Evolutionary conservation across 2,888 invertebrate species (phyloP), one percentile per base, ranked within the genome.

Genomic region (Uropetala carovei): DNA sequence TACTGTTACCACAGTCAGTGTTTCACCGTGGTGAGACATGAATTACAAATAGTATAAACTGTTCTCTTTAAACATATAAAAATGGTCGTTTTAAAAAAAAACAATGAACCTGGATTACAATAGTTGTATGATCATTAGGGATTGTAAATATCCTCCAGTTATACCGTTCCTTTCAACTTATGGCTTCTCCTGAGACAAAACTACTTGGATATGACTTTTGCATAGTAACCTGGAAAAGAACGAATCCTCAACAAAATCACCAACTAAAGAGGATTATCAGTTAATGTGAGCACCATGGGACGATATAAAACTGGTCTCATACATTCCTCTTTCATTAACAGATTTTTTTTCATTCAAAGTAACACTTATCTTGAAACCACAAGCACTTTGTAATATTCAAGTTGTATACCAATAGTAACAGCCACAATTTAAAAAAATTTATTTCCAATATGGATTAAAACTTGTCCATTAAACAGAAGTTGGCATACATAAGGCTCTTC

Each of bases 31-130:
- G 89, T 11, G 7, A 16, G 82, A 30, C 57, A 89, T 89, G 89
- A 89, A 43, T 64, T 68, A 89, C 89, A 89, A 89, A 89, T 64
- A 64, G 89, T 89, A 89, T 27, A 89, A 89, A 89, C n/a, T 43
- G 30, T 30, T 89, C 64, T 89, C 64, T 89, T 64, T 68, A 68
- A 27, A 83, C 83, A 83, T 83, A 57, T 56, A 89, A 89, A 60
- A 89, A 60, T 86, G 30, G 64, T 89, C 64, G 64, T 60, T 89
- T 43, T 16, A 64, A 30, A 60, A 60, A 82, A 30, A n/a, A 89
- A 64, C 43, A 89, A n/a, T 75, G 75, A 75, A 75, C 75, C 75
- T 75, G 75, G 75, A 75, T 75, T n/a, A 27, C 14, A 75, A 27
- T 75, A 43, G n/a, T 43, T 5, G 43, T 43, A 43, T 5, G 43